Conservation (phyloP, 1,140 invertebrate species). For the Brachionus asplanchnoidis region DNA sequence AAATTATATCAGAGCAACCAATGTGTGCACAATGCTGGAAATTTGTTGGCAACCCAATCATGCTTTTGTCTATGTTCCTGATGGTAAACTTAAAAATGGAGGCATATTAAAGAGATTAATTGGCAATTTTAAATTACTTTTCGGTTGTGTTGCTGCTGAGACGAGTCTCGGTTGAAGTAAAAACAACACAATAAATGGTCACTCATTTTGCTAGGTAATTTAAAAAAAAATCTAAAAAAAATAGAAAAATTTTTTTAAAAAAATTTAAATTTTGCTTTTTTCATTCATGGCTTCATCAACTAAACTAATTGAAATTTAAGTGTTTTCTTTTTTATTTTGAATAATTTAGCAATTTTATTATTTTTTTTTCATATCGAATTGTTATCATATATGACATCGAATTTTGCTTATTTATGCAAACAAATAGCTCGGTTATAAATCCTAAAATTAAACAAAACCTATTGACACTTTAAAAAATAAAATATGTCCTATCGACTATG, state of each 20-base stretch:
- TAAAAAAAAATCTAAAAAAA: not conserved
- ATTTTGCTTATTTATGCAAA: not conserved
- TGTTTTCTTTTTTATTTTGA: not conserved
- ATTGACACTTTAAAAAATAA: not conserved
- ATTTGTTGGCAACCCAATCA: constrained; percentile 84
- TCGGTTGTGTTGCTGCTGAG: not conserved
- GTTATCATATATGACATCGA: not conserved
- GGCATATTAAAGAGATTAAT: not conserved
- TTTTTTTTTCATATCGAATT: not conserved
- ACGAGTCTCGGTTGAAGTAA: constrained; percentile 19
- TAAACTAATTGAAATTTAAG: not conserved
- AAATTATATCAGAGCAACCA: constrained; percentile 68
- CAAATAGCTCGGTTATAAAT: not conserved
- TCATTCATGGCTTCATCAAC: not conserved
- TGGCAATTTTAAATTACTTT: not conserved
- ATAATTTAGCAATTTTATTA: not conserved
- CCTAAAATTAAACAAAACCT: not conserved
- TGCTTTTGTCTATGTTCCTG: constrained; percentile 76
- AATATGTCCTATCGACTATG: not conserved
- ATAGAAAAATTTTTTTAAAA: not conserved
- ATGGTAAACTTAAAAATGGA: not conserved
- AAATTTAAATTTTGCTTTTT: not conserved
- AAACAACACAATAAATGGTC: constrained; percentile 26
- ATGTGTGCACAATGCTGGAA: constrained; percentile 86
- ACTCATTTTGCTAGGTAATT: not conserved